A percentile compares a stretch with the other conserved stretches of the same genome.
Conservation (phyloP, 2,113 vertebrate species). For the Naja naja region DNA sequence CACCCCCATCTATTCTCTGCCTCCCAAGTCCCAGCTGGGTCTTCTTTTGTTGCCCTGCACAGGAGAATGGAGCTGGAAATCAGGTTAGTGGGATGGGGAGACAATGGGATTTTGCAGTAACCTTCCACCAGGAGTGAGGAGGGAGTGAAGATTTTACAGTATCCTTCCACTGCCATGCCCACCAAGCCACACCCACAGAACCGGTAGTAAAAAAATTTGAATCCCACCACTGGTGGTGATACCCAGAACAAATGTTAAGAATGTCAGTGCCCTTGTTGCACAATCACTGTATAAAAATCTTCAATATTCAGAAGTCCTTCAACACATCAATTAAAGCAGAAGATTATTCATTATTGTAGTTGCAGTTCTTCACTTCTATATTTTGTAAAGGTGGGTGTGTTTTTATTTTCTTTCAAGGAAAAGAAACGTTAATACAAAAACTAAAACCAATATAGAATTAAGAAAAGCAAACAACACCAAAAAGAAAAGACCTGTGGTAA, state of each 20-base stretch:
- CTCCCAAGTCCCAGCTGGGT: too few species aligned
- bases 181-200: too few species aligned
- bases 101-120: too few species aligned
- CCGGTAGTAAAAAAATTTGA: too few species aligned
- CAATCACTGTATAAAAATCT: neutral
- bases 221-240: neutral
- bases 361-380: neutral
- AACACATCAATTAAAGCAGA: neutral
- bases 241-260: neutral
- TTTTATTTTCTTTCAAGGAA: neutral
- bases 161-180: too few species aligned
- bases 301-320: neutral
- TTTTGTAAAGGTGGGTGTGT: neutral
- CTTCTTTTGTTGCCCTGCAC: too few species aligned
- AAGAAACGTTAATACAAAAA: neutral
- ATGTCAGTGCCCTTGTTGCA: neutral
- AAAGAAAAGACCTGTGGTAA: neutral
- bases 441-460: neutral
- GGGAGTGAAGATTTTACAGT: too few species aligned
- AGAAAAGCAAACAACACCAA: neutral
- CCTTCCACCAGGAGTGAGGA: too few species aligned
- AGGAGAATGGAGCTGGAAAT: too few species aligned
- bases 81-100: too few species aligned
- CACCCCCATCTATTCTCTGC: too few species aligned
- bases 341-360: neutral